A percentile compares a stretch with the other conserved stretches of the same genome.
These are phyloP conservation scores for Cantharis flavilabris DNA, from an alignment of 2,888 invertebrate species.

Conservation along the genomic window DNA sequence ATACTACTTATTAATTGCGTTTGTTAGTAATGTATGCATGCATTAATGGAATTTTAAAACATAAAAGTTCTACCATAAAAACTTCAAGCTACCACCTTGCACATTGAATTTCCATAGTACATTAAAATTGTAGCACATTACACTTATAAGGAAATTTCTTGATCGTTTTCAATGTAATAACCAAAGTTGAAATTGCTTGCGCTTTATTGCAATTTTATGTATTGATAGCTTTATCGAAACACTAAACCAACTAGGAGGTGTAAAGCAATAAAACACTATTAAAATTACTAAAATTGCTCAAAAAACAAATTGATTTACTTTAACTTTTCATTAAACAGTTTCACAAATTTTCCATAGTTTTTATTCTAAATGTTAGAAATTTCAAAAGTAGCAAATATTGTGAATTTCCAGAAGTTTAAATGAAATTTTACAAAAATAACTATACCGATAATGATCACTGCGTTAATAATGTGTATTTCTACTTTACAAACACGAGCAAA, in stretches of 20 bases:
- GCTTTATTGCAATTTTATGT: background rate
- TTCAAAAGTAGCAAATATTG: background rate
- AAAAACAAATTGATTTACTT: background rate
- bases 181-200: background rate
- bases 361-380: background rate
- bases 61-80: background rate
- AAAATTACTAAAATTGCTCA: background rate
- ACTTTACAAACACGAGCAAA: no score
- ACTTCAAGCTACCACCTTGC: background rate
- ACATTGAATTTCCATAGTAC: background rate
- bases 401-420: no score
- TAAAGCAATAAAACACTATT: background rate
- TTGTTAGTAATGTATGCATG: background rate
- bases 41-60: background rate
- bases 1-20: no score
- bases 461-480: no score
- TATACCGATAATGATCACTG: no score
- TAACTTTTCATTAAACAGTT: background rate
- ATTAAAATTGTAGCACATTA: background rate
- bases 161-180: background rate
- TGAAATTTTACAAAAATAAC: no score
- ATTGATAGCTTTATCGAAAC: background rate
- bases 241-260: background rate
- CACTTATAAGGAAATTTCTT: background rate
- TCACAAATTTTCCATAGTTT: background rate